Percentiles rank a stretch among this genome's conserved stretches.
These are phyloP conservation scores for Procambarus clarkii DNA, from an alignment of 1,140 invertebrate species.

Conservation along the genomic window DNA sequence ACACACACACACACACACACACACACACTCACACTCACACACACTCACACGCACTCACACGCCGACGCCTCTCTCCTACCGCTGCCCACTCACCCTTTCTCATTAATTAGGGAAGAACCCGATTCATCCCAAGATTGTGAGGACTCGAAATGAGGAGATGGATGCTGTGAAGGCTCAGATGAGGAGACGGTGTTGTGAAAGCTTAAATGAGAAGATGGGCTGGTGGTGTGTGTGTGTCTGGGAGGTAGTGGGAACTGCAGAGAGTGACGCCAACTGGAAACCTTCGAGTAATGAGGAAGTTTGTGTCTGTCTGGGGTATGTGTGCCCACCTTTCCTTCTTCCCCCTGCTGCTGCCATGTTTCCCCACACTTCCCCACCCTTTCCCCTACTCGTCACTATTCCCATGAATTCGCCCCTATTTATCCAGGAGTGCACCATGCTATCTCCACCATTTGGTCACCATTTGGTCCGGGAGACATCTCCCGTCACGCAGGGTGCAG, in stretches of 20 bases:
- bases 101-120: constrained; percentile 41
- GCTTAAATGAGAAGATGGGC: background rate
- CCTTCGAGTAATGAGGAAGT: background rate
- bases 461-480: too few relatives aligned
- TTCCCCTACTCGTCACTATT: too few relatives aligned
- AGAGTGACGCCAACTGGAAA: background rate
- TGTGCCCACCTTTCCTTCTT: background rate
- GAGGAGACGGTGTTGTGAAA: background rate
- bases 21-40: too few relatives aligned
- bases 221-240: background rate
- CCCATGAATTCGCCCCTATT: too few relatives aligned
- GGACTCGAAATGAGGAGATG: background rate
- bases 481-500: too few relatives aligned
- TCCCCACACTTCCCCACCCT: too few relatives aligned
- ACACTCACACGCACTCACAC: background rate
- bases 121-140: constrained; percentile 23
- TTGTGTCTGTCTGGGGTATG: background rate
- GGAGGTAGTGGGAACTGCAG: too few relatives aligned
- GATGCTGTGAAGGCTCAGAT: background rate
- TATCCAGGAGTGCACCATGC: too few relatives aligned
- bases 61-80: background rate
- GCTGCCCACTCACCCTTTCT: constrained; percentile 15
- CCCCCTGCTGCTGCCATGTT: too few relatives aligned
- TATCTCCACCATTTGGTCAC: too few relatives aligned
- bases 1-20: background rate